Evolutionary conservation across 2,888 invertebrate genomes (phyloP), one percentile per base, ranked within the genome.

Genomic region (Chaetogeoica ovagalla): DNA sequence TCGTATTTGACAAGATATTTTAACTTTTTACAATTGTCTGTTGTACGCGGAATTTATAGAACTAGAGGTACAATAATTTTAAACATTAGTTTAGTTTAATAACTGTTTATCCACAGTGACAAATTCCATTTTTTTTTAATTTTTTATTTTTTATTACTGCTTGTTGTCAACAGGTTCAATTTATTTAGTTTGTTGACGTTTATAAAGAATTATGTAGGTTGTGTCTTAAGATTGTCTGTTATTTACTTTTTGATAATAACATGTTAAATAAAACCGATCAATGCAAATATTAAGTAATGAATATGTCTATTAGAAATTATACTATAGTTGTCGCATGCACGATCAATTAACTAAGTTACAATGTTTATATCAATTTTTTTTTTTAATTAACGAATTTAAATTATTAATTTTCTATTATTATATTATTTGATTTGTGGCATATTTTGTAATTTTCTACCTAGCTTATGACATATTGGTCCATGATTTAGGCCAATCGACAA

Each of bases 391-490:
- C 5, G 6, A 66, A 75, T 68, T 43, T 9, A 63, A 55, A 55
- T 63, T 74, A 39, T 39, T 21, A 52, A 11, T 65, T 74, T 37
- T 75, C 23, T 65, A 39, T 43, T 57, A 75, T 55, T 30, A 3
- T 70, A 71, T 66, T 75, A 60, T 11, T 75, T 43, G 59, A 62
- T 43, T 66, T 15, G 75, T 75, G 75, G 75, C 75, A 75, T 75
- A 75, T 75, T 75, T 75, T 75, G 59, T 75, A 75, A 68, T 59
- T 75, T 75, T 75, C 37, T 75, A 75, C 59, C 30, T 75, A 66
- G 65, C 57, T 75, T 75, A 71, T 43, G 6, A 69, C 48, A 39
- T 65, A 65, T 39, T 39, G 19, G 55, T 21, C 65, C 23, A 68
- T 59, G 39, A 63, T 57, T 4, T 66, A 23, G 23, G 19, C 63